Evolutionary conservation across 2,888 invertebrate species (phyloP).

Genomic region (Drosophila kanekoi): DNA sequence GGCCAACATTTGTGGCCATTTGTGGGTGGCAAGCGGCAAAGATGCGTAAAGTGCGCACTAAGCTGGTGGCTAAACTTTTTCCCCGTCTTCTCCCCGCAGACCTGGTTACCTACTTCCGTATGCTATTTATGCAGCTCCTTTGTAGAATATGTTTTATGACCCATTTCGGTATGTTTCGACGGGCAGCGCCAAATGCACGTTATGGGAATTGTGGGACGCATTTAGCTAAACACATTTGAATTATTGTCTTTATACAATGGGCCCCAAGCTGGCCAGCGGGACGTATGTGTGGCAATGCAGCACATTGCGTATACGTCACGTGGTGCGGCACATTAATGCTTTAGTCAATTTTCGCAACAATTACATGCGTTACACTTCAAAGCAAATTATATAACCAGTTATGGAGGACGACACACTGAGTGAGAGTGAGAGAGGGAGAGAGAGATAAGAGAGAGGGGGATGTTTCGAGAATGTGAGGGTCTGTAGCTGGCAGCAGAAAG

Average conservation of each 20-base stretch:
- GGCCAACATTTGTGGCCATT: slow-evolving; percentile 4
- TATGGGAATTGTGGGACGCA: slow-evolving; percentile 60
- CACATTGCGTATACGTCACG: slow-evolving; percentile 31
- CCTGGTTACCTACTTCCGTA: slow-evolving; percentile 11
- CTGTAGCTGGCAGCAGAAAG: neutral
- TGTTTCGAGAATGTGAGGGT: no score
- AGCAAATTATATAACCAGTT: slow-evolving; percentile 1
- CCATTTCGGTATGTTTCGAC: slow-evolving; percentile 49
- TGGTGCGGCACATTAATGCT: neutral
- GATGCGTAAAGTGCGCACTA: no score
- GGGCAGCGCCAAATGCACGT: slow-evolving; percentile 41
- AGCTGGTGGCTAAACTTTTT: slow-evolving; percentile 10
- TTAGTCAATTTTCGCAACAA: neutral
- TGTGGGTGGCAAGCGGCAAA: no score
- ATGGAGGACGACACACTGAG: neutral
- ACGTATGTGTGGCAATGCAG: slow-evolving; percentile 28
- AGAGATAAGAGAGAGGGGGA: neutral
- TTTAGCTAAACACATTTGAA: slow-evolving; percentile 59
- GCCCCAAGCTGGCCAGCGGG: neutral
- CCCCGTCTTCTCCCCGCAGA: neutral
- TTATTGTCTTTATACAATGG: slow-evolving; percentile 37
- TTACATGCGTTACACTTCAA: neutral
- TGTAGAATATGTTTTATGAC: slow-evolving; percentile 52
- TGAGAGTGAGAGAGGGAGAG: neutral
- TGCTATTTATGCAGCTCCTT: slow-evolving; percentile 23